Conservation (phyloP, 2,888 invertebrate species). For the Anorthoa munda region DNA sequence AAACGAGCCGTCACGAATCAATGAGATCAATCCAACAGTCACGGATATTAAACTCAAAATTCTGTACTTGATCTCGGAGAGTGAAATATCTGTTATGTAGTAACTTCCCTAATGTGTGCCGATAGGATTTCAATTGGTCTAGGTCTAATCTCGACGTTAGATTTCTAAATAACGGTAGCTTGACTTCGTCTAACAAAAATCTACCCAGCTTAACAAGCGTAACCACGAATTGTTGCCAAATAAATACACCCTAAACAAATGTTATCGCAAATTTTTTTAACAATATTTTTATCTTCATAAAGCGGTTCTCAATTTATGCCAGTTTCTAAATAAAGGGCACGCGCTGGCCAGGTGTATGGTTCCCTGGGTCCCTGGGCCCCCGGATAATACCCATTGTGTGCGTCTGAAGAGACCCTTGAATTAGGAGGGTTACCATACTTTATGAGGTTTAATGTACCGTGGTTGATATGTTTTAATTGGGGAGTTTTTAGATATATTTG, state of each 20-base stretch:
- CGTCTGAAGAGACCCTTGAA: conserved; percentile 48
- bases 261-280: not conserved
- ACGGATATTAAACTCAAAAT: no score
- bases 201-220: not conserved
- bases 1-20: no score
- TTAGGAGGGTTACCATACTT: conserved; percentile 56
- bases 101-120: no score
- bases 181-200: not conserved
- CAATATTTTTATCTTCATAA: conserved; percentile 22
- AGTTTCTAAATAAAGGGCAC: conserved; percentile 70
- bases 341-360: conserved; percentile 76
- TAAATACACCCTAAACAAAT: conserved; percentile 19
- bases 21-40: no score
- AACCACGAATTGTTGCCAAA: conserved; percentile 13
- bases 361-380: conserved; percentile 17
- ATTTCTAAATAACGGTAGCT: not conserved
- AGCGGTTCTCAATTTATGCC: conserved; percentile 43
- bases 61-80: no score
- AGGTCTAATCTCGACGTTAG: no score
- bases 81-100: no score
- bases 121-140: no score
- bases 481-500: conserved; percentile 11
- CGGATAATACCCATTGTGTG: conserved; percentile 61
- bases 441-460: conserved; percentile 57
- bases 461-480: conserved; percentile 43